Conservation (phyloP, 2,113 vertebrate species). For the Octodon degus region DNA sequence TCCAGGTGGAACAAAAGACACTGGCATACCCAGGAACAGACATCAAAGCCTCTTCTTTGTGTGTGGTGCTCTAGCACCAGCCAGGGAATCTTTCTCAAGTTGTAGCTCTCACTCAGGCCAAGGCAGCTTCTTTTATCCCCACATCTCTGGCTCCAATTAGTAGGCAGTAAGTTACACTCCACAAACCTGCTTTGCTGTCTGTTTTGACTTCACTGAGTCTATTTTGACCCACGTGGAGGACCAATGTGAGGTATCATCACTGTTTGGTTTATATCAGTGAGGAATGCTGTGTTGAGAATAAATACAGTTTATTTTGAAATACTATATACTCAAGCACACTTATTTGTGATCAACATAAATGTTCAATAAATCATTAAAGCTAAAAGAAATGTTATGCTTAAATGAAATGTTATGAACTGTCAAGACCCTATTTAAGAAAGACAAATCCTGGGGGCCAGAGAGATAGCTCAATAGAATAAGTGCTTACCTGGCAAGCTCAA, state of each 20-base stretch:
- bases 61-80: conserved; percentile 39
- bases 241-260: conserved; percentile 78
- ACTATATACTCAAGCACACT: conserved; percentile 71
- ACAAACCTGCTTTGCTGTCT: conserved; percentile 70
- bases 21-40: conserved; percentile 46
- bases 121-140: conserved; percentile 74
- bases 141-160: conserved; percentile 83
- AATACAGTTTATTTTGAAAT: conserved; percentile 71
- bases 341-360: conserved; percentile 71
- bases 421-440: conserved; percentile 48
- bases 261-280: conserved; percentile 73
- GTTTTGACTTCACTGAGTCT: conserved; percentile 80
- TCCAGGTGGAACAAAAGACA: not conserved
- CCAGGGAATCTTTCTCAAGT: conserved; percentile 42
- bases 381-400: conserved; percentile 74
- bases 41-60: conserved; percentile 58
- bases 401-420: conserved; percentile 77
- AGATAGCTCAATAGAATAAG: too few species aligned
- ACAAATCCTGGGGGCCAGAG: too few species aligned
- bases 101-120: conserved; percentile 75
- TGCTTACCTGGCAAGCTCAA: too few species aligned
- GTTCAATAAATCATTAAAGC: conserved; percentile 79
- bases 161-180: conserved; percentile 62
- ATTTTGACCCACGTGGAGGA: conserved; percentile 76
- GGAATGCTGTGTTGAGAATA: conserved; percentile 70